A percentile compares a stretch with the other conserved stretches of the same genome.
Conservation (phyloP, 2,113 vertebrate genomes). For the Phalacrocorax pelagicus region DNA sequence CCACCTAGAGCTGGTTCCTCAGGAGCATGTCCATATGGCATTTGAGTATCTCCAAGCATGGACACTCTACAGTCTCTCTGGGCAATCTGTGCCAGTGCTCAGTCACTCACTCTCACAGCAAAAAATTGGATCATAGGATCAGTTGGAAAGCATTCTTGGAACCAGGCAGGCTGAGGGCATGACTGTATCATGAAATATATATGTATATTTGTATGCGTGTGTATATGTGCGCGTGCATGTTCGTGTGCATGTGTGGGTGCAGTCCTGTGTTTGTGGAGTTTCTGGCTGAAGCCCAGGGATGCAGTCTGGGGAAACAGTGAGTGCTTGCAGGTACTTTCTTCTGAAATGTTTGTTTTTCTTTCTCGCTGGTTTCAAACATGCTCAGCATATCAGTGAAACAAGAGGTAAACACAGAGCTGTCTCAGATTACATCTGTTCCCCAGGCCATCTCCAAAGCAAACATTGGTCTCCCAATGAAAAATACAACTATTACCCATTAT, state of each 20-base stretch:
- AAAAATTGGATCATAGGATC: too few relatives aligned
- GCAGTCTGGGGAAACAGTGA: neutral
- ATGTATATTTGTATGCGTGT: rapidly evolving
- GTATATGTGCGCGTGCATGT: rapidly evolving
- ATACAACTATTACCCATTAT: conserved; percentile 74
- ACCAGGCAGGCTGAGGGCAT: neutral
- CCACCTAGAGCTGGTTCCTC: neutral
- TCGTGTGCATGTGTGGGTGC: rapidly evolving
- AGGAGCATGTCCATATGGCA: neutral
- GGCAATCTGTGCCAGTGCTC: neutral
- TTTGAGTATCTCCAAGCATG: neutral
- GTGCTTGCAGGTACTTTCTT: conserved; percentile 67
- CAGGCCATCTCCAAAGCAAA: conserved; percentile 76
- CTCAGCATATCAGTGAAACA: conserved; percentile 65
- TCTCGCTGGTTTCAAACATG: conserved; percentile 71
- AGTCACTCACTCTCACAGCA: neutral
- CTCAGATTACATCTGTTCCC: conserved; percentile 76
- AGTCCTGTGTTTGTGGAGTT: neutral
- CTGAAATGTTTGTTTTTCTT: conserved; percentile 73
- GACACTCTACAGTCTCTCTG: neutral
- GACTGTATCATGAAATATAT: neutral
- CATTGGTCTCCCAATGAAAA: conserved; percentile 73
- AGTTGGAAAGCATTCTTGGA: neutral
- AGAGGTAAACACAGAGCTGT: conserved; percentile 69
- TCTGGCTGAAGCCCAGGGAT: neutral